Base-by-base conservation (phyloP, 1,140 invertebrate species). In the Riptortus pedestris region DNA sequence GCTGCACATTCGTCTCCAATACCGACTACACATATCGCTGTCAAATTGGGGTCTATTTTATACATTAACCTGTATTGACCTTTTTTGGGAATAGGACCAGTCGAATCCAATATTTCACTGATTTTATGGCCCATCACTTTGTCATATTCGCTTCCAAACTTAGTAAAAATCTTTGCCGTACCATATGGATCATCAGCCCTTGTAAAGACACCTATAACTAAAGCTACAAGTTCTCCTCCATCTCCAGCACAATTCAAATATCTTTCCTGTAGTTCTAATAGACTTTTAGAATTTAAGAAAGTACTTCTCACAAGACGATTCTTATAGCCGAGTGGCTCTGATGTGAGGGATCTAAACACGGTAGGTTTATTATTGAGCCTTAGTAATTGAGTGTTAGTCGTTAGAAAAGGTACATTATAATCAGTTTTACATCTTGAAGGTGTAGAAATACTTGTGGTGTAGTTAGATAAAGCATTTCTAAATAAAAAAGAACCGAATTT, bases 1-100 rank as follows among this genome's bases (percentile, higher is more conserved):
- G 69, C 72, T 11, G 67, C 70, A 67, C 75, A 73, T 52, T 73
- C 69, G 27, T 77, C 72, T 1, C 80, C 80, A 24, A 81, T 69
- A 65, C 77, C 74, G 4, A 77, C 77, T 16, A 80, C 72, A 47
- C 75, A 74, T 0, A 80, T 72, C 22, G 72, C 67, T 14, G 72
- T 69, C 65, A 73, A 79, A 18, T 72, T 73, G 14, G 68, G 69
- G 48, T 76, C 73, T 12, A 77, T 47, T 57, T 72, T 75, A 68
- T 74, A 75, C 61, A 79, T 71, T 14, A 77, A 69, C 47, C 77
- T 71, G 31, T 67, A 70, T 66, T 78, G 69, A 57, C 79, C 73
- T 67, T 74, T 70, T 62, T 76, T 77, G 33, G 80, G 72, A 18
- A 72, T 67, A 20, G 74, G 72, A 0, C 75, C 76, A 16, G 58